Evolutionary conservation across 2,113 vertebrate species (phyloP), one percentile per base, ranked within the genome.

Genomic region (Microtus montanus): DNA sequence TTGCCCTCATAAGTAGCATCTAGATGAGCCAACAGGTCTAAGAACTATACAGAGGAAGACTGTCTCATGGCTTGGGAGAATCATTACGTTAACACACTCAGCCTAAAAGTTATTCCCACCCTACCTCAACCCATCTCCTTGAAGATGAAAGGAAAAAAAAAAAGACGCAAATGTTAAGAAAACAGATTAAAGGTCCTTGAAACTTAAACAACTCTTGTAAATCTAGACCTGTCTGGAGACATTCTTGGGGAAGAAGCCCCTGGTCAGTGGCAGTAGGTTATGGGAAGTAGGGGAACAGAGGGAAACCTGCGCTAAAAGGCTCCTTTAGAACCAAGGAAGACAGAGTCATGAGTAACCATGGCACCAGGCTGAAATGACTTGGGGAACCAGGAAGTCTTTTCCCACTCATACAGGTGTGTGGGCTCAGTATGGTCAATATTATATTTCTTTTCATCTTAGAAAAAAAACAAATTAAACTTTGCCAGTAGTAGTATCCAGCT

Each of bases 51-150:
- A 80, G 63, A 90, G 61, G 52, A 77, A 92, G 86, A 79, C 52
- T 58, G 68, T 30, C 7, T 80, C 63, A 83, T 91, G 33, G 64
- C 28, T 94, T 61, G 49, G 64, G 47, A 85, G 41, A 89, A 70
- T 78, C 49, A 70, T 26, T 74, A 70, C 7, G 82, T 54, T 52
- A 82, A 17, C 24, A 87, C 12, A 85, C 3, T 83, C 28, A 63
- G n/a, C 19, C n/a, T 47, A 80, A 22, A 95, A 91, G 15, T 12
- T 61, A 54, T 87, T 83, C 15, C n/a, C 66, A 97, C 94, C 97
- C 33, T 41, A 78, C 52, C 47, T 17, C 1, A 12, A 2, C 3
- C 35, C 19, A 22, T 19, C 73, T 44, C 38, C 4, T 75, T 41
- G 73, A 11, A 11, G 7, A 58, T 1, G 19, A 20, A 24, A 24